phyloP scores from a whole-genome alignment of 2,113 vertebrate genomes.

The Lynx canadensis region DNA sequence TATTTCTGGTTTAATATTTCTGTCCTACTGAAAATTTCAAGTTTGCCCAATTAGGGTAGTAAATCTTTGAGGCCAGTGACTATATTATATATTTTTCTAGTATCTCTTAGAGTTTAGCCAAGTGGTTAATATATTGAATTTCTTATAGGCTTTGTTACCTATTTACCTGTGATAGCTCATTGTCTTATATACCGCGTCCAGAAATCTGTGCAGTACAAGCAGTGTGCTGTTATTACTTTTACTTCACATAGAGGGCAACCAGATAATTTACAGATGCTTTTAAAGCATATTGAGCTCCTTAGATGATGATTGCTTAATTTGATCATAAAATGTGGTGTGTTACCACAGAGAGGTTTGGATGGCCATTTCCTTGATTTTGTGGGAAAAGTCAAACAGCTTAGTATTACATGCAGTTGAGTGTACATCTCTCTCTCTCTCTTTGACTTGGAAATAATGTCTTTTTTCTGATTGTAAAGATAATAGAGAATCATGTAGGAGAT shows the following conservation, averaged over 20 bases:
- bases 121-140: background rate
- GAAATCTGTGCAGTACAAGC: background rate
- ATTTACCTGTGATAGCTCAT: background rate
- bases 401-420: background rate
- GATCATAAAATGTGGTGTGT: background rate
- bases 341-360: background rate
- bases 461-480: constrained; percentile 11
- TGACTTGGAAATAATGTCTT: background rate
- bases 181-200: background rate
- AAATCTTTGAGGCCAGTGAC: background rate
- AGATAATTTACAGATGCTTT: background rate
- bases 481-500: background rate
- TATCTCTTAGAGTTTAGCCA: background rate
- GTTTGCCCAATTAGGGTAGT: background rate
- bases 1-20: background rate
- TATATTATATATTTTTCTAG: background rate
- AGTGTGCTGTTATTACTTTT: background rate
- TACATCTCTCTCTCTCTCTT: background rate
- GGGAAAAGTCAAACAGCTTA: background rate
- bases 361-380: background rate
- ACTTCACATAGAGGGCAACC: background rate
- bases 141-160: background rate
- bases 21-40: constrained; percentile 10
- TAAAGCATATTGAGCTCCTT: background rate
- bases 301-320: background rate